phyloP scores from a whole-genome alignment of 1,140 invertebrate genomes.

The Laupala kohalensis region DNA sequence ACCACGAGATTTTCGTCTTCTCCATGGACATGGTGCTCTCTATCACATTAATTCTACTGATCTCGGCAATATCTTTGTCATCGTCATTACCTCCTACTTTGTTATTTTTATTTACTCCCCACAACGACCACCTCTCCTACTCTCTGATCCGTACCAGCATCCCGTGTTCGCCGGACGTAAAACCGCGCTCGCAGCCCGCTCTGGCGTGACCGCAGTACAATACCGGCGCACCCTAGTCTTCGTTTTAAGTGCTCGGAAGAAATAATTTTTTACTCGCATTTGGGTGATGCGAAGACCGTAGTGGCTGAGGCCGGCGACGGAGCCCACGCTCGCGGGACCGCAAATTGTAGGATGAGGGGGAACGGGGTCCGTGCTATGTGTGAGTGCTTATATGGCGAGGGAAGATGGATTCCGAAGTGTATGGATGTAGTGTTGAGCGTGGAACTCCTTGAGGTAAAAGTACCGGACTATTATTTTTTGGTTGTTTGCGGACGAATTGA shows the following conservation, averaged over 20 bases:
- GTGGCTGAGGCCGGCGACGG: neutral
- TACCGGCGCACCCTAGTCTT: neutral
- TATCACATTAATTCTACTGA: no score
- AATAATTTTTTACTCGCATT: neutral
- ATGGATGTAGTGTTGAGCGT: no score
- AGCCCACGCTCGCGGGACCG: no score
- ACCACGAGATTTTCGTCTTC: neutral
- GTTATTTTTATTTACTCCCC: neutral
- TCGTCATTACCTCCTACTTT: neutral
- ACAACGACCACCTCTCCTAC: no score
- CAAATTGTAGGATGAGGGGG: neutral
- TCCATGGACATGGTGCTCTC: neutral
- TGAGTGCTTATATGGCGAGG: no score
- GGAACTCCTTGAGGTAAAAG: no score
- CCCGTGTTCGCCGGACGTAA: neutral
- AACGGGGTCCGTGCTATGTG: no score
- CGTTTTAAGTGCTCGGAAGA: neutral
- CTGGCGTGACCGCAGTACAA: neutral
- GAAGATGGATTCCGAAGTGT: neutral
- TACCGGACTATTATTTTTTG: no score
- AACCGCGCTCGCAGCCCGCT: neutral
- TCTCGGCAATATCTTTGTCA: neutral
- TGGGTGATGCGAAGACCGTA: neutral
- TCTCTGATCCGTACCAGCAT: no score
- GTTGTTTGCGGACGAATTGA: no score